Percentiles rank a stretch among this genome's conserved stretches.
phyloP scores from a whole-genome alignment of 2,888 invertebrate species.

The Phlogophora meticulosa region DNA sequence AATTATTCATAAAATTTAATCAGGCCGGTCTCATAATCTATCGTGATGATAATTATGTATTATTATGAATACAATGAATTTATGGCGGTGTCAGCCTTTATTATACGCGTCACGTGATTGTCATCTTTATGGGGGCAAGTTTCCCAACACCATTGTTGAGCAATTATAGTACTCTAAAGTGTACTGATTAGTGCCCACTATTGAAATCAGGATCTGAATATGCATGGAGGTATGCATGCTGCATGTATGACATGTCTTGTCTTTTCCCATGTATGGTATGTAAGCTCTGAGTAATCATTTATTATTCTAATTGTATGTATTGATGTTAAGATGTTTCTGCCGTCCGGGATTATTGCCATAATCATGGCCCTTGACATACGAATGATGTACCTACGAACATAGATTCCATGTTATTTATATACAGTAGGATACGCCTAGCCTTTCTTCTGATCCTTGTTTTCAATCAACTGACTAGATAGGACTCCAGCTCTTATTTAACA shows the following conservation, averaged over 20 bases:
- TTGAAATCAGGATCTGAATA: constrained; percentile 36
- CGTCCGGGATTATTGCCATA: constrained; percentile 31
- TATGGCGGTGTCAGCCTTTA: constrained; percentile 54
- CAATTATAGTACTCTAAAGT: constrained; percentile 20
- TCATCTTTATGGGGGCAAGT: constrained; percentile 52
- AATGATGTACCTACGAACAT: background rate
- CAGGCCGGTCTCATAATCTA: constrained; percentile 83
- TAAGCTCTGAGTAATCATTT: constrained; percentile 43
- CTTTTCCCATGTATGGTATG: constrained; percentile 46
- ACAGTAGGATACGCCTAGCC: too few relatives aligned
- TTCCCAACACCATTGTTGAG: constrained; percentile 43
- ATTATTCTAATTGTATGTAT: constrained; percentile 48
- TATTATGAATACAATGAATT: constrained; percentile 74
- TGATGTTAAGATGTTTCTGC: constrained; percentile 72
- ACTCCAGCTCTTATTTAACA: too few relatives aligned
- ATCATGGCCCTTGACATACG: constrained; percentile 6
- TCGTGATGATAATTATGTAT: constrained; percentile 80
- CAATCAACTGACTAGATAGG: too few relatives aligned
- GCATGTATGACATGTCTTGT: constrained; percentile 36
- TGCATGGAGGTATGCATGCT: constrained; percentile 26
- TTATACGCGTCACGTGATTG: constrained; percentile 51
- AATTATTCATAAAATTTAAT: constrained; percentile 89
- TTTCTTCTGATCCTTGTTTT: too few relatives aligned
- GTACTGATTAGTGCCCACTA: constrained; percentile 22
- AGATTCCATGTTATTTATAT: too few relatives aligned